Evolutionary conservation across 2,888 invertebrate species (phyloP), one percentile per base, ranked within the genome.

Genomic region (Teleogryllus oceanicus): DNA sequence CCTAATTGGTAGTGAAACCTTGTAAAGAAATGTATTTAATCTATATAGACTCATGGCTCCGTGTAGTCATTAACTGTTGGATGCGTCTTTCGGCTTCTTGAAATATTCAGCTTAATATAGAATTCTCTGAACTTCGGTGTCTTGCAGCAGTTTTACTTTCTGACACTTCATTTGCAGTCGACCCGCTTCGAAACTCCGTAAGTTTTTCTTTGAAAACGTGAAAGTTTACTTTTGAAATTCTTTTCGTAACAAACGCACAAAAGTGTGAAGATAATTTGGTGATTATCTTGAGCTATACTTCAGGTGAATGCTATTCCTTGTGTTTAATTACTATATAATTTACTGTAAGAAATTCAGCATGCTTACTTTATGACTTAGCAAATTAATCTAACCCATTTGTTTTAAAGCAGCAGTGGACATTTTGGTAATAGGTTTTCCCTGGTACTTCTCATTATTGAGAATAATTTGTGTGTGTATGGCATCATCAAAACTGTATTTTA

Each of bases 251-350:
- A 62, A 62, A 62, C n/a, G 1, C 8, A 11, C 16, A 13, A 62
- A 62, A 62, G 62, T 62, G 62, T 62, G 62, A 62, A 62, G 62
- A 62, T 62, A 62, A 62, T 62, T 62, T 62, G 62, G 62, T 62
- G 16, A 62, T 62, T 62, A 62, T 62, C 62, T 62, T 62, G 62
- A 11, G n/a, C 8, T 62, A 12, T 62, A 62, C 62, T 62, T 62
- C 62, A 62, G 3, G 62, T 62, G 62, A 62, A n/a, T 62, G 8
- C 62, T 18, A 16, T 11, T 62, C 2, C 62, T 62, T n/a, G 13
- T 13, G 5, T 18, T 3, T 10, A 62, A 62, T 62, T 62, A 62
- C 0, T 62, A 62, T 13, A 8, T 62, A 8, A n/a, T 62, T 62
- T 11, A 18, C 62, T n/a, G n/a, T 16, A 12, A 62, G 11, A 62